These are phyloP conservation scores for Dolichopus griseipennis DNA, from an alignment of 2,888 invertebrate species.

Conservation along the genomic window DNA sequence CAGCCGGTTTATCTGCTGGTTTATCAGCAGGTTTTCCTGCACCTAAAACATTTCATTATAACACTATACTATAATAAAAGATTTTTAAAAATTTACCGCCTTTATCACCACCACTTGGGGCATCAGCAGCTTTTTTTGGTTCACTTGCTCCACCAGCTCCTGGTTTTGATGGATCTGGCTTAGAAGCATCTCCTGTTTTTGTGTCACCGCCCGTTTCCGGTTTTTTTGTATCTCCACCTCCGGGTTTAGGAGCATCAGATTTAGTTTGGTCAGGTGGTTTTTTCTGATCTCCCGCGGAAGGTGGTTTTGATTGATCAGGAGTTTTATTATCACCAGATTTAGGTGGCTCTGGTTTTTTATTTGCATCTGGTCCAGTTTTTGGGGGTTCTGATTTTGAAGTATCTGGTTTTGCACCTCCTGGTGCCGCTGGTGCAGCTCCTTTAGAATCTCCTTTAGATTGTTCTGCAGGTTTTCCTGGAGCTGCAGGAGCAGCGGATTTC, in stretches of 20 bases:
- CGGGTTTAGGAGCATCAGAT: constrained; percentile 27
- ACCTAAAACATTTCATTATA: not conserved
- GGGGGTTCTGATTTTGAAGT: constrained; percentile 23
- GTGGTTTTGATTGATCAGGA: not conserved
- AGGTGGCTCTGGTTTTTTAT: constrained; percentile 28
- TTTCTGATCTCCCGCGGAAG: constrained; percentile 28
- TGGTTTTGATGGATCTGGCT: no score
- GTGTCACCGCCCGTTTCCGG: constrained; percentile 26
- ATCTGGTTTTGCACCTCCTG: constrained; percentile 41
- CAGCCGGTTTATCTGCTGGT: constrained; percentile 25
- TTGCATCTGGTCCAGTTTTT: constrained; percentile 23
- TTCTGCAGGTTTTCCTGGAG: constrained; percentile 25
- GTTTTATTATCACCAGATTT: constrained; percentile 31
- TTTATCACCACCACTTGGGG: constrained; percentile 23
- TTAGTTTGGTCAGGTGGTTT: not conserved
- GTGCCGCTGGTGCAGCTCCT: constrained; percentile 26
- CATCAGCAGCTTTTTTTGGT: constrained; percentile 29
- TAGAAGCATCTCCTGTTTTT: no score
- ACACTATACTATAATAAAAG: no score
- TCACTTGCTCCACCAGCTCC: constrained; percentile 45
- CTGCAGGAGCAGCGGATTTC: constrained; percentile 13
- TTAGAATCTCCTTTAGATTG: constrained; percentile 30
- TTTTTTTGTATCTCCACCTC: not conserved
- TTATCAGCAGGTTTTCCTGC: constrained; percentile 13
- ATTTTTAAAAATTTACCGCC: no score